Conservation (phyloP, 2,888 invertebrate species). For the Hetaerina titia region DNA sequence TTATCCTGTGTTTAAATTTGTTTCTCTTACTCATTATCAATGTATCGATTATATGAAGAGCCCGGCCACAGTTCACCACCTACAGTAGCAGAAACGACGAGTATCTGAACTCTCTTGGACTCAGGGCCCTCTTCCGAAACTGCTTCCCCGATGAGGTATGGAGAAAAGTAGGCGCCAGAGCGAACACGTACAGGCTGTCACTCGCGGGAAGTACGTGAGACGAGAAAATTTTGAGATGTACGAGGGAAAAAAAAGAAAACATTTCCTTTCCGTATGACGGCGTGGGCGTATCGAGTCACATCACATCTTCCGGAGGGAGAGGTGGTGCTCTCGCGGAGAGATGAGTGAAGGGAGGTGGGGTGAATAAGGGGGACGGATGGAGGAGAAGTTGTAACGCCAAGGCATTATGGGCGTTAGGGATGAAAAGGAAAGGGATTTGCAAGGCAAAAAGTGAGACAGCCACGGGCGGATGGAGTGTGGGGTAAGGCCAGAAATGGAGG, state of each 20-base stretch:
- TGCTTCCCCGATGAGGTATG: not conserved
- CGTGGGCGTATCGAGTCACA: not conserved
- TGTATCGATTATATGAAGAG: no score
- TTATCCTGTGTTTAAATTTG: no score
- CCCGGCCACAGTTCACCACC: no score
- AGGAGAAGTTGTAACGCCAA: not conserved
- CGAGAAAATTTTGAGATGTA: not conserved
- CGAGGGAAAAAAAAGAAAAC: not conserved
- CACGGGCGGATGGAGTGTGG: not conserved
- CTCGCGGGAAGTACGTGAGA: not conserved
- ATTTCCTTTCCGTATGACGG: not conserved
- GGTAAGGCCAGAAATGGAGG: not conserved
- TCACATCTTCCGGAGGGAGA: constrained; percentile 9
- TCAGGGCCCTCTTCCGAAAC: not conserved
- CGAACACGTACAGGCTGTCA: not conserved
- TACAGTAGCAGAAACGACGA: no score
- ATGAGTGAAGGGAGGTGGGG: not conserved
- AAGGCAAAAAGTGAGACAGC: not conserved
- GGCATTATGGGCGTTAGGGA: not conserved
- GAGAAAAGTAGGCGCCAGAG: not conserved
- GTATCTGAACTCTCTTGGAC: no score
- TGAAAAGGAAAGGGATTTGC: constrained; percentile 3
- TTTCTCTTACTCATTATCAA: no score
- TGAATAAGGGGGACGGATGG: not conserved
- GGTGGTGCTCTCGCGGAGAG: not conserved